Conservation (phyloP, 2,113 vertebrate genomes). For the Neotragus moschatus region DNA sequence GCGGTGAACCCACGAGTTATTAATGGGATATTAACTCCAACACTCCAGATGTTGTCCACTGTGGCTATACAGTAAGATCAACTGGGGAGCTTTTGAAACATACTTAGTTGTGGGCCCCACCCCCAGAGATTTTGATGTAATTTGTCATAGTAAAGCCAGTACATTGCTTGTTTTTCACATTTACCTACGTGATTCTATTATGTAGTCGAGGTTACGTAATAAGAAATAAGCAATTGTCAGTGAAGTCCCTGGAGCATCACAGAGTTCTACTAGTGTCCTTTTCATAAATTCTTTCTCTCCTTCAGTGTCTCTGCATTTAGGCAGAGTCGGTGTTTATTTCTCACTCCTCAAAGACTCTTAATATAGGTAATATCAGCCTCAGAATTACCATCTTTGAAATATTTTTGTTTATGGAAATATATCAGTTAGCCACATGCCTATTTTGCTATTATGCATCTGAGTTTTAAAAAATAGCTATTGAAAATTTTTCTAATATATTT, state of each 20-base stretch:
- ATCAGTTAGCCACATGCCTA: not conserved
- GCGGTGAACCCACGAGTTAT: not conserved
- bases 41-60: not conserved
- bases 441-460: not conserved
- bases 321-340: not conserved
- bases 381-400: not conserved
- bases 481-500: not conserved
- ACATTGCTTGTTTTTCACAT: not conserved
- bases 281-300: not conserved
- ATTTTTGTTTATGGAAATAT: not conserved
- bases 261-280: not conserved
- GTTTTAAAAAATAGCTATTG: not conserved
- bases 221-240: not conserved
- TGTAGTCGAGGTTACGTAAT: not conserved
- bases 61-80: not conserved
- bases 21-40: not conserved
- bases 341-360: not conserved
- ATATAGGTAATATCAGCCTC: not conserved
- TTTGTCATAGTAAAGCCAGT: not conserved
- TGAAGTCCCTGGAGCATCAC: not conserved
- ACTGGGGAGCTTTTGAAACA: not conserved
- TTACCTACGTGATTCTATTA: not conserved
- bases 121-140: not conserved
- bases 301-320: not conserved
- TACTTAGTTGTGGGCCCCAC: not conserved